Conservation (phyloP, 2,888 invertebrate species). For the Meandrusa payeni region DNA sequence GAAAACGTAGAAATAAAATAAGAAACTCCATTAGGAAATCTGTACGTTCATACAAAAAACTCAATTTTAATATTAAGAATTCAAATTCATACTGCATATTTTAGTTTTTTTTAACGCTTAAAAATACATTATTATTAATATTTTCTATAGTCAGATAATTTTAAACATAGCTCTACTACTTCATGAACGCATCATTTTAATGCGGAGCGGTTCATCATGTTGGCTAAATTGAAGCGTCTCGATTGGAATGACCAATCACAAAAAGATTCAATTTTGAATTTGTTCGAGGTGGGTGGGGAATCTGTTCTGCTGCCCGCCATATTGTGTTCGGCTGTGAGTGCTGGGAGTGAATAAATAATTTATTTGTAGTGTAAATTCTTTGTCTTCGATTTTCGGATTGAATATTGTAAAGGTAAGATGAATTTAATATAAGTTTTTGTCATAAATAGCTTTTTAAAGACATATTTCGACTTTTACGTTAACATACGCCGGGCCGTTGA, state of each 20-base stretch:
- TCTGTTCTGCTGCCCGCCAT: conserved; percentile 77
- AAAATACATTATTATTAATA: no score
- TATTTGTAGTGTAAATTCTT: conserved; percentile 66
- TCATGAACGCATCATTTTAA: conserved; percentile 21
- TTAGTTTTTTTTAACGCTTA: no score
- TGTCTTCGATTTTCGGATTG: conserved; percentile 65
- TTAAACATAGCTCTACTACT: no score
- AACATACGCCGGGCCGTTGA: conserved; percentile 41
- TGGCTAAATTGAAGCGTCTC: conserved; percentile 67
- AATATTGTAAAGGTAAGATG: conserved; percentile 62
- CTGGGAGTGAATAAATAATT: conserved; percentile 65
- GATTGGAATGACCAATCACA: conserved; percentile 57
- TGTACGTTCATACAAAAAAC: no score
- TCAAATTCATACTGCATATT: no score
- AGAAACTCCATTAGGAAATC: no score
- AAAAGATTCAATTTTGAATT: conserved; percentile 67
- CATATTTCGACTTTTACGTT: conserved; percentile 22
- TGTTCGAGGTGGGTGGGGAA: conserved; percentile 71
- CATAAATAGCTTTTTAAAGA: conserved; percentile 37
- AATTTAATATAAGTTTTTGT: conserved; percentile 63
- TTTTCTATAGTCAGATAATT: no score
- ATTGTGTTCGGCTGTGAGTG: conserved; percentile 78
- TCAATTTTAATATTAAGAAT: no score
- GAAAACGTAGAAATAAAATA: no score
- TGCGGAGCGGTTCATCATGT: conserved; percentile 30